Base-by-base conservation (phyloP, 2,888 invertebrate genomes). In the Meghimatium bilineatum region DNA sequence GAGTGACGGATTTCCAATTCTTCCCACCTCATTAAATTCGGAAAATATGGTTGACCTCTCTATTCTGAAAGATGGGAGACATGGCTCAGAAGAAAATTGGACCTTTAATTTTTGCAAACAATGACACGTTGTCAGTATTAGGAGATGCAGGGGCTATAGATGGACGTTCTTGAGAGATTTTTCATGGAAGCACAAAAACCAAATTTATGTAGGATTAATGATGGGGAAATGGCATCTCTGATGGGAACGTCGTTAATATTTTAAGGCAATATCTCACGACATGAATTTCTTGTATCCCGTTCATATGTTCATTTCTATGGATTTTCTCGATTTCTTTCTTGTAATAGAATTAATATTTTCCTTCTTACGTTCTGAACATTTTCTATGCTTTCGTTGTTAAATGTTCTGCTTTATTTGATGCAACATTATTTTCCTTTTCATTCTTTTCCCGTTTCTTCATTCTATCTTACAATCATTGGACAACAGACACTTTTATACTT, bases 41-140 rank as follows among this genome's bases (percentile, higher is more conserved):
- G 79, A 79, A 79, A 79, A 79, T 79, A 79, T 79, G 66, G 66
- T 63, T 79, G 66, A 67, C 79, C 66, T 66, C 79, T 63, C 67
- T 79, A 52, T 49, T 67, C 66, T 66, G 67, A 67, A 66, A 67
- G 63, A 79, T 49, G 67, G 52, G 49, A 29, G 49, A 79, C 67
- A 67, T 49, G 67, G 67, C 49, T 44, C 34, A 32, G 66, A 66
- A 67, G 79, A 67, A 67, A 67, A 79, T 63, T 67, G 66, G 79
- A 63, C 67, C 79, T 23, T 79, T 67, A 79, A 67, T 67, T 79
- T 79, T 66, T 79, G 79, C 66, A 67, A 79, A 79, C 79, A 79
- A 79, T 79, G 79, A 79, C 79, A 79, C 66, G 67, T 79, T 67
- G 79, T 79, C 79, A 79, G 60, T 34, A 49, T 63, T 60, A 60